Base-by-base conservation (phyloP, 2,113 vertebrate species). In the Galemys pyrenaicus region DNA sequence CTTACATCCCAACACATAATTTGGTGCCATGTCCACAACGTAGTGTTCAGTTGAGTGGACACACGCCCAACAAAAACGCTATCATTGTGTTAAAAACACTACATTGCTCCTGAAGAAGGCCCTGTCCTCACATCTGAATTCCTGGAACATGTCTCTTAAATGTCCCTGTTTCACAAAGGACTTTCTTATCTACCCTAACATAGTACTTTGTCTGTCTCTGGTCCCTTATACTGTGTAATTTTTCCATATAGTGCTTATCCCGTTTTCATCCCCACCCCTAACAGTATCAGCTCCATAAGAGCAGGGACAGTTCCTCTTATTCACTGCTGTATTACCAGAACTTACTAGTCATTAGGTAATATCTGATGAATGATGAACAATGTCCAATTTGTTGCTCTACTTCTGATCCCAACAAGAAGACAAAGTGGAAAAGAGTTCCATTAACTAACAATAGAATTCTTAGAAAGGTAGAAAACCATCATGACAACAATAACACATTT, bases 381-480 rank as follows among this genome's bases (percentile, higher is more conserved):
- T 35, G 37, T 44, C 56, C 75, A 79, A 54, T 1, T 22, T 80
- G 17, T 81, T 26, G 35, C 64, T 39, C 46, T 65, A 5, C 32
- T 35, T 39, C 30, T 49, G n/a, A 51, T 85, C 51, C 58, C 81
- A 58, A 54, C 24, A 51, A 37, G 32, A 67, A 85, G 35, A 78
- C n/a, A 35, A 67, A 16, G 51, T 20, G 17, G 39, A 32, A 67
- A 81, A 87, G 16, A 62, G 12, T 82, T 87, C 16, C 22, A 19
- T 65, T 41, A 51, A 56, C n/a, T n/a, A 51, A 58, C 12, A 75
- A 19, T n/a, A 81, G 82, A 90, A 90, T 84, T 94, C 28, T 87
- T 62, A 92, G 54, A 46, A 75, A 77, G 54, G 30, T 11, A 71
- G 44, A 17, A 77, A 88, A 84, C 11, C n/a, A 3, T 49, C 11